These are phyloP conservation scores for Acanthoscelides obtectus DNA, from an alignment of 2,888 invertebrate genomes.

Conservation along the genomic window DNA sequence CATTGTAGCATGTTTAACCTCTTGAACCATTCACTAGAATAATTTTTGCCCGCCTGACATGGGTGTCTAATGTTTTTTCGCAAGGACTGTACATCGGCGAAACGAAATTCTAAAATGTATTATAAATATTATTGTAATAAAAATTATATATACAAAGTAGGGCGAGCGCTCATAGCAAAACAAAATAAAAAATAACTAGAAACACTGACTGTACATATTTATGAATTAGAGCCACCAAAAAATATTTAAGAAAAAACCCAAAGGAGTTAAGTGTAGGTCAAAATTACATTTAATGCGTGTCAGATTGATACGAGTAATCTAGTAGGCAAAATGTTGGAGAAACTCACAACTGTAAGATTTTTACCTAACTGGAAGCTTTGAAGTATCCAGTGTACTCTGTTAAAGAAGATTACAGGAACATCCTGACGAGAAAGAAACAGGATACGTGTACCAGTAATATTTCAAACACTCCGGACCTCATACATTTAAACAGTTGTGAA, in stretches of 20 bases:
- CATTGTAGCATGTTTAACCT: too few species aligned
- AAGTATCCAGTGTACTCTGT: neutral
- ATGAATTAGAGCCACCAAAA: slow-evolving; percentile 33
- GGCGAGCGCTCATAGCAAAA: slow-evolving; percentile 45
- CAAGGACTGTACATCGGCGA: slow-evolving; percentile 31
- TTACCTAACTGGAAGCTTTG: neutral
- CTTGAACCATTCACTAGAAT: too few species aligned
- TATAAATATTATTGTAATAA: slow-evolving; percentile 44
- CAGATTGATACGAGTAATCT: slow-evolving; percentile 12
- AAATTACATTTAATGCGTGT: slow-evolving; percentile 24
- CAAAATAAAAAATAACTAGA: slow-evolving; percentile 29
- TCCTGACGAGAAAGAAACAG: too few species aligned
- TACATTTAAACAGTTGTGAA: neutral
- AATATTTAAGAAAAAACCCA: slow-evolving; percentile 9
- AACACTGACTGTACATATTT: slow-evolving; percentile 41
- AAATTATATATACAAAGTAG: slow-evolving; percentile 41
- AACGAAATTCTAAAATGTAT: slow-evolving; percentile 51
- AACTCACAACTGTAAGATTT: neutral
- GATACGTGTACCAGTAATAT: neutral
- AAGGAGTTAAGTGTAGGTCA: slow-evolving; percentile 26
- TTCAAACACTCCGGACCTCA: neutral
- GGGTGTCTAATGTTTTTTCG: slow-evolving; percentile 3
- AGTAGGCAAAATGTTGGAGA: slow-evolving; percentile 1
- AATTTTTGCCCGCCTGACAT: slow-evolving; percentile 8
- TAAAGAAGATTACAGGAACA: too few species aligned